Evolutionary conservation across 2,797 vertebrate genomes (phyloP).

Genomic region (Enteromius trimaculatus): DNA sequence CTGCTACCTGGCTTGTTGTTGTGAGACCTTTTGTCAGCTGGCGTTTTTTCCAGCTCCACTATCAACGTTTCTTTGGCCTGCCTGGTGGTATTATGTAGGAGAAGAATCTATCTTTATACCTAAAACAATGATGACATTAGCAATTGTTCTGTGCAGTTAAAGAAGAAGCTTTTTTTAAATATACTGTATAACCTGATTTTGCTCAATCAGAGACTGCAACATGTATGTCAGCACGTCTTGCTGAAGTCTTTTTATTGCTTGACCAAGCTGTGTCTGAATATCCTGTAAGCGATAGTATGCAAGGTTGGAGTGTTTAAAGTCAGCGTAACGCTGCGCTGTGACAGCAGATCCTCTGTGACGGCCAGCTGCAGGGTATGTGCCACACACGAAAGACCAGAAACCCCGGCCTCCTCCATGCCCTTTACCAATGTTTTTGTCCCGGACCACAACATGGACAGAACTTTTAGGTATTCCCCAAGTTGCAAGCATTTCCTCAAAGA

Average conservation of each 20-base stretch:
- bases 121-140: neutral
- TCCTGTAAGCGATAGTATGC: slow-evolving; percentile 7
- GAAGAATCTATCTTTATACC: neutral
- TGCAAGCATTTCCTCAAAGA: slow-evolving; percentile 1
- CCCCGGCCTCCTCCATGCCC: slow-evolving; percentile 12
- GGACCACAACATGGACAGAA: slow-evolving; percentile 38
- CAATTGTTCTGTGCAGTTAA: no score
- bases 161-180: no score
- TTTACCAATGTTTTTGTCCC: slow-evolving; percentile 46
- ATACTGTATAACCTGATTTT: neutral
- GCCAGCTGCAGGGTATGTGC: neutral
- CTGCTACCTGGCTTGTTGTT: neutral
- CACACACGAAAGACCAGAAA: neutral
- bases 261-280: slow-evolving; percentile 32
- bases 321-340: slow-evolving; percentile 27
- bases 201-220: slow-evolving; percentile 30
- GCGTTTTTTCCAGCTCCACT: neutral
- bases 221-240: slow-evolving; percentile 52
- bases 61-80: slow-evolving; percentile 8
- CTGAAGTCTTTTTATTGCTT: slow-evolving; percentile 21
- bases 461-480: neutral
- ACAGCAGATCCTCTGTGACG: neutral
- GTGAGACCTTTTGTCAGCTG: neutral
- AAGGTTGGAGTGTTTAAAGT: slow-evolving; percentile 55
- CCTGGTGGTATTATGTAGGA: neutral